Conservation (phyloP, 2,888 invertebrate genomes). For the Phragmatobia fuliginosa region DNA sequence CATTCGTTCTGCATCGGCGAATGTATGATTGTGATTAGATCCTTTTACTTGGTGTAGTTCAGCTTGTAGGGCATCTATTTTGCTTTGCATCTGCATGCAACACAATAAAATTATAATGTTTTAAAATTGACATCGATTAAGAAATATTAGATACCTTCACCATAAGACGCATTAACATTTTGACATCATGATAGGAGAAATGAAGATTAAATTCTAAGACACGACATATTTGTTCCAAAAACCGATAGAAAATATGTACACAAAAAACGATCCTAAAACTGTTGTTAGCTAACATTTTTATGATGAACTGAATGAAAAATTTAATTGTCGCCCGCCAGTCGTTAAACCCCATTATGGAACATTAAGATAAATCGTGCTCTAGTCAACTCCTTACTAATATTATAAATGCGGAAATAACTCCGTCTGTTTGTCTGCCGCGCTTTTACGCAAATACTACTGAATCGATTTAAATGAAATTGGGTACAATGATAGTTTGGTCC, state of each 20-base stretch:
- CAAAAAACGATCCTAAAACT: not conserved
- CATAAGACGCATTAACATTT: slow-evolving; percentile 42
- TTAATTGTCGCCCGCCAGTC: not conserved
- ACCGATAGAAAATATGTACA: slow-evolving; percentile 1
- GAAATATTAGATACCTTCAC: slow-evolving; percentile 53
- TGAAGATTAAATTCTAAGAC: slow-evolving; percentile 13
- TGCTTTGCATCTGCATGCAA: slow-evolving; percentile 80
- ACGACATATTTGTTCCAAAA: slow-evolving; percentile 9
- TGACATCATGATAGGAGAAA: slow-evolving; percentile 35
- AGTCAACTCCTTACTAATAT: no score
- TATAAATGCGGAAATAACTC: no score
- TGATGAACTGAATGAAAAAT: not conserved
- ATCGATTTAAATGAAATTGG: no score
- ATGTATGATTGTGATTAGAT: slow-evolving; percentile 69
- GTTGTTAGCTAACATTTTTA: not conserved
- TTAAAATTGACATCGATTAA: slow-evolving; percentile 8
- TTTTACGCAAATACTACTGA: no score
- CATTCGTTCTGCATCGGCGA: slow-evolving; percentile 73
- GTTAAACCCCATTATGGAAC: no score
- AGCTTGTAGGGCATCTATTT: slow-evolving; percentile 79
- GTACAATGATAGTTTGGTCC: no score
- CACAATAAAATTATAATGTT: slow-evolving; percentile 15
- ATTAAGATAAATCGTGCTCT: not conserved
- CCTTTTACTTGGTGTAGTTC: slow-evolving; percentile 74
- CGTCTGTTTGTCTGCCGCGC: no score